A percentile compares a stretch with the other conserved stretches of the same genome.
phyloP scores from a whole-genome alignment of 2,888 invertebrate genomes.

The Aproaerema taeniolella region DNA sequence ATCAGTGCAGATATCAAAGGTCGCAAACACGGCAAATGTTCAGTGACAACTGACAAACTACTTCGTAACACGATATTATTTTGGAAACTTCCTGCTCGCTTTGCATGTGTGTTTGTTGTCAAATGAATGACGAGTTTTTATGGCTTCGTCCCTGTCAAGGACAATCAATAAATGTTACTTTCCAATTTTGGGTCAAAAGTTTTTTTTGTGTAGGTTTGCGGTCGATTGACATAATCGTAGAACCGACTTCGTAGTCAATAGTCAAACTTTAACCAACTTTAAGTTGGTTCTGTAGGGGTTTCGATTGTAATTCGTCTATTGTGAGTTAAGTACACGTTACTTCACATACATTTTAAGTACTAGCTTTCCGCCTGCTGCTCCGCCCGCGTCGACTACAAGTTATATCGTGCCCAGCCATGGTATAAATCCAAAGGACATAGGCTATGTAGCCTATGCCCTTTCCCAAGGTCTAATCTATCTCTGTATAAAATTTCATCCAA shows the following conservation, averaged over 20 bases:
- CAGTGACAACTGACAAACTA: constrained; percentile 37
- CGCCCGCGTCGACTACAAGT: too few species aligned
- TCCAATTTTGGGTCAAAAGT: constrained; percentile 9
- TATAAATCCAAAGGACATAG: too few species aligned
- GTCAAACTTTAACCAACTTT: background rate
- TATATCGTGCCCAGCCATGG: too few species aligned
- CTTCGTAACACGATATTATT: constrained; percentile 50
- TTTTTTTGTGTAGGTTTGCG: background rate
- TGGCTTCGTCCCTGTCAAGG: constrained; percentile 31
- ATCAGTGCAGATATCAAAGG: too few species aligned
- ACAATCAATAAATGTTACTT: constrained; percentile 17
- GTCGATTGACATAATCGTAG: background rate
- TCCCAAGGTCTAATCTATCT: too few species aligned
- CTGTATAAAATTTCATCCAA: too few species aligned
- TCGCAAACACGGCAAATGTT: constrained; percentile 28
- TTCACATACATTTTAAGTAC: too few species aligned
- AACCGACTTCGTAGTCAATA: too few species aligned
- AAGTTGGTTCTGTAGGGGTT: background rate
- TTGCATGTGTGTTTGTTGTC: constrained; percentile 52
- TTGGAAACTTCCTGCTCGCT: constrained; percentile 33
- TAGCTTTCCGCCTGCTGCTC: too few species aligned
- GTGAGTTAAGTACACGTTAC: too few species aligned
- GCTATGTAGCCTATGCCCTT: too few species aligned
- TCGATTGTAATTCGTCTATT: too few species aligned
- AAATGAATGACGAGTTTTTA: constrained; percentile 45